Base-by-base conservation (phyloP, 2,888 invertebrate species). In the Troides helena region DNA sequence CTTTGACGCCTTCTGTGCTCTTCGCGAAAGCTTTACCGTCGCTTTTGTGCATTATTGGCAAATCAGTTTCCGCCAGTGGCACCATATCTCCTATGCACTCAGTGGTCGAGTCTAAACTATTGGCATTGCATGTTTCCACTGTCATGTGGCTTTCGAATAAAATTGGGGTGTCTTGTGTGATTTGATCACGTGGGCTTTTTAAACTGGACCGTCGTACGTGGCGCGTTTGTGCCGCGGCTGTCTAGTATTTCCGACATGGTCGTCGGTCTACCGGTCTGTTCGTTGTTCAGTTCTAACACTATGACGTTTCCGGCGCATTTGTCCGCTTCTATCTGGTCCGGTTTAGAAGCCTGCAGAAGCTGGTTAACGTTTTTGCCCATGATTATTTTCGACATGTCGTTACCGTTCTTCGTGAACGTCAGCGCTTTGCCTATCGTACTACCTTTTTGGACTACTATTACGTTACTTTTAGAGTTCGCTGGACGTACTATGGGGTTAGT, bases 381-480 rank as follows among this genome's bases (percentile, higher is more conserved):
- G 68, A 93, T 90, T 72, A 93, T 90, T 84, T 93, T 93, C 1
- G 92, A 90, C 83, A 92, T 86, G 72, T 93, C 93, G 71, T 86
- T 91, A 14, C 88, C 88, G 74, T 91, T 92, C 78, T 92, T 93
- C 0, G 91, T 84, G 71, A 93, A 91, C 18, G 90, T 82, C 71
- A 93, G 78, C 12, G 92, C 86, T 82, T 93, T 93, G 62, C 93
- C 93, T 77, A 93, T 84, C 43, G 93, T 83, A 30, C 92, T 87
- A 59, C 94, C 94, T 79, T 94, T 95, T 77, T 94, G 94, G 39
- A 95, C 93, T 30, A 95, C 93, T 74, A 95, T 94, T 36, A 94
- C 90, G 78, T 93, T 94, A 65, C 94, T 93, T 82, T 94, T 94
- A 36, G 91, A 82, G 73, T 85, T 89, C 61, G 87, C 83, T 25